A percentile compares a stretch with the other conserved stretches of the same genome.
Evolutionary conservation across 2,888 invertebrate genomes (phyloP).

Genomic region (Heliconius charithonia): DNA sequence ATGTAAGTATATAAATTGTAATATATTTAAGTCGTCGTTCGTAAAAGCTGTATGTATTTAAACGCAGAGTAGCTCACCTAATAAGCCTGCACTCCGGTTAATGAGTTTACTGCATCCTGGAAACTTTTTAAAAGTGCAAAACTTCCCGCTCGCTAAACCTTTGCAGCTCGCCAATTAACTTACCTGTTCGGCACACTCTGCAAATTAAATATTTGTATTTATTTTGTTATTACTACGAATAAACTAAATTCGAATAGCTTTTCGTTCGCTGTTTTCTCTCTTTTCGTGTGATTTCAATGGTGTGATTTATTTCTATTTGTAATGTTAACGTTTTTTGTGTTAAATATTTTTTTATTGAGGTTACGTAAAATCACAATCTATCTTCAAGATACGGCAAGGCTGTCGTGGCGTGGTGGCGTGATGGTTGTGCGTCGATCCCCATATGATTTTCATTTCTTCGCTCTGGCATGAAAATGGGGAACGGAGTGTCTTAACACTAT

Average conservation of each 20-base stretch:
- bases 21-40: conserved; percentile 2
- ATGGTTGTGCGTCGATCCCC: too few relatives aligned
- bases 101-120: conserved; percentile 77
- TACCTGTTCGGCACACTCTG: conserved; percentile 55
- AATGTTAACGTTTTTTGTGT: background rate
- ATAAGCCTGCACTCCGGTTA: conserved; percentile 76
- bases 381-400: background rate
- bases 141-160: conserved; percentile 64
- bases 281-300: conserved; percentile 18
- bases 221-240: conserved; percentile 42
- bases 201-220: conserved; percentile 60
- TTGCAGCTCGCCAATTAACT: conserved; percentile 70
- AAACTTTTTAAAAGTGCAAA: conserved; percentile 74
- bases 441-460: too few relatives aligned
- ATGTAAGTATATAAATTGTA: background rate
- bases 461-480: too few relatives aligned
- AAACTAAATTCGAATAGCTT: conserved; percentile 39
- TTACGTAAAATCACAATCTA: background rate
- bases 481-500: too few relatives aligned
- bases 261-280: conserved; percentile 30
- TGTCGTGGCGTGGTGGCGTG: too few relatives aligned
- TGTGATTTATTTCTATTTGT: conserved; percentile 2
- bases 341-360: background rate
- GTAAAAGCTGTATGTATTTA: conserved; percentile 15
- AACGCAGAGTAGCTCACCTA: conserved; percentile 55